A percentile compares a stretch with the other conserved stretches of the same genome.
phyloP scores from a whole-genome alignment of 2,113 vertebrate genomes.

The Patagioenas fasciata region DNA sequence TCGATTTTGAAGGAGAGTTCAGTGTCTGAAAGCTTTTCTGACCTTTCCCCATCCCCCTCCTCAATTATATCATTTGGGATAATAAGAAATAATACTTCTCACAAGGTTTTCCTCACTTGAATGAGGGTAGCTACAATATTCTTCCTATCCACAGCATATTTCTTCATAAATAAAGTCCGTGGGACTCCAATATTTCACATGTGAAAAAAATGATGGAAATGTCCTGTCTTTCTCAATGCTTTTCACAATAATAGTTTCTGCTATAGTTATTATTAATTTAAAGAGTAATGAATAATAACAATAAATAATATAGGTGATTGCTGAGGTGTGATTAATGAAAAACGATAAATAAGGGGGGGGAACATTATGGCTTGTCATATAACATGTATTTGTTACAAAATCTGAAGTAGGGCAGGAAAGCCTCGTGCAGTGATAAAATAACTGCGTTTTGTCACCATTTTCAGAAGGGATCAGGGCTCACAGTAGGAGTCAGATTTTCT shows the following conservation, averaged over 20 bases:
- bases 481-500: neutral
- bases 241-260: neutral
- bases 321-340: conserved; percentile 22
- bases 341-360: neutral
- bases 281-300: neutral
- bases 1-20: neutral
- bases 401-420: neutral
- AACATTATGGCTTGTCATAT: neutral
- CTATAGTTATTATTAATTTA: neutral
- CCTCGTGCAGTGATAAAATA: neutral
- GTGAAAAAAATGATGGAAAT: neutral
- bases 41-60: fast-evolving
- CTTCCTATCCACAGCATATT: neutral
- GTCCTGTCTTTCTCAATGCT: neutral
- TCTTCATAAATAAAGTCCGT: neutral
- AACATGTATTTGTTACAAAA: neutral
- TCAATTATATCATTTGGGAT: neutral
- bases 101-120: neutral
- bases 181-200: neutral
- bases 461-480: neutral
- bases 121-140: neutral
- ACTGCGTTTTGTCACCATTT: neutral
- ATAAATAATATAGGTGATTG: conserved; percentile 18
- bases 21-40: neutral
- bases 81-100: neutral